phyloP scores from a whole-genome alignment of 2,113 vertebrate species.

The Saguinus midas region DNA sequence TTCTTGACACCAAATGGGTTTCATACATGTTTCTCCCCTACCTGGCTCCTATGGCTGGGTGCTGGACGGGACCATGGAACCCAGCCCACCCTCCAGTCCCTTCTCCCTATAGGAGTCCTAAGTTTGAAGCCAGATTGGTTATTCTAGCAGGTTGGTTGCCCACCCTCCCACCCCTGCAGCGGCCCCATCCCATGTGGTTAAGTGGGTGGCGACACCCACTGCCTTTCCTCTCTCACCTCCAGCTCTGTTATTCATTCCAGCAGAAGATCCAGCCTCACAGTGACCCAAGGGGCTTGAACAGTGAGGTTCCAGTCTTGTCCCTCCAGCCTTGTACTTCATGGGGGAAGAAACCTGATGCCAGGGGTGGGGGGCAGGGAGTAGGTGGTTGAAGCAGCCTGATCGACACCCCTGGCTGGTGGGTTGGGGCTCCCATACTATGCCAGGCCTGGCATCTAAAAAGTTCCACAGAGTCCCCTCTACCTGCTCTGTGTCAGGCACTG shows the following conservation, averaged over 20 bases:
- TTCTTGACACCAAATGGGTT: neutral
- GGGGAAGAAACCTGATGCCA: rapidly evolving
- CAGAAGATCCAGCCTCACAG: neutral
- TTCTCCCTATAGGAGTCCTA: neutral
- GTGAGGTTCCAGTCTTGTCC: neutral
- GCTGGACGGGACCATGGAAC: rapidly evolving
- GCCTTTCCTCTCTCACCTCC: neutral
- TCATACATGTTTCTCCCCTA: neutral
- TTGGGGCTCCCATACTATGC: too few relatives aligned
- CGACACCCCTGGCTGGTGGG: neutral
- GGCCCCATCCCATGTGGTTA: rapidly evolving
- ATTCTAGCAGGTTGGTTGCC: neutral
- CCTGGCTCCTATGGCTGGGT: neutral
- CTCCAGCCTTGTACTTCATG: too few relatives aligned
- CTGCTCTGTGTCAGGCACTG: neutral
- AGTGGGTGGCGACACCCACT: neutral
- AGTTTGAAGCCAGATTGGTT: neutral
- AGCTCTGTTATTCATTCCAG: neutral
- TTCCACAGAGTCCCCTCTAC: neutral
- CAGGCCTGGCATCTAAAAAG: neutral
- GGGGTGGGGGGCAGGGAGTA: too few relatives aligned
- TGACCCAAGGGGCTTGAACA: neutral
- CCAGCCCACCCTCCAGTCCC: neutral
- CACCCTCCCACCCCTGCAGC: neutral
- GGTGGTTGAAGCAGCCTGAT: neutral